Evolutionary conservation across 2,797 vertebrate genomes (phyloP).

Genomic region (Typhlichthys eigenmanni): DNA sequence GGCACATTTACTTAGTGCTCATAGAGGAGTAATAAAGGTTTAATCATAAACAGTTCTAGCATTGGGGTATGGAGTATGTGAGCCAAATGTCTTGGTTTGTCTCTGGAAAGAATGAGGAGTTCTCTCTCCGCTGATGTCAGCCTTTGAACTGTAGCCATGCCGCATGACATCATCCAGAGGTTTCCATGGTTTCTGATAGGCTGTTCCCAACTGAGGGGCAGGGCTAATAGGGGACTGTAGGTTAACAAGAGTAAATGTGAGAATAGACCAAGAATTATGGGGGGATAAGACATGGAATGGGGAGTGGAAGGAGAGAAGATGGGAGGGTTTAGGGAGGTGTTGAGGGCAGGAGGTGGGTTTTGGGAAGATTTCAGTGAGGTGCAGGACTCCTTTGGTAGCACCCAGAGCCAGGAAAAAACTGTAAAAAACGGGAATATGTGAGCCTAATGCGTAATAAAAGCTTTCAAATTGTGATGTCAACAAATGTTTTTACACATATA

Average conservation of each 20-base stretch:
- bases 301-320: slow-evolving; percentile 13
- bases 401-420: slow-evolving; percentile 60
- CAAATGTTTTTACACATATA: slow-evolving; percentile 40
- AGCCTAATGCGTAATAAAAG: slow-evolving; percentile 49
- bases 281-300: slow-evolving; percentile 23
- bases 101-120: slow-evolving; percentile 80
- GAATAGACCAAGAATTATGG: not conserved
- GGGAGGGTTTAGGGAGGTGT: not conserved
- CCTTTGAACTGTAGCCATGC: slow-evolving; percentile 60
- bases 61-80: slow-evolving; percentile 33
- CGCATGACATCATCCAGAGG: slow-evolving; percentile 71
- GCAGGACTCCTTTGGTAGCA: slow-evolving; percentile 18
- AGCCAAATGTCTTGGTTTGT: slow-evolving; percentile 45
- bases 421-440: slow-evolving; percentile 51
- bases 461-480: slow-evolving; percentile 35
- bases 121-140: slow-evolving; percentile 71
- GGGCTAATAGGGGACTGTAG: not conserved
- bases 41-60: slow-evolving; percentile 14
- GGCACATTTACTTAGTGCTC: no score
- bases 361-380: slow-evolving; percentile 9
- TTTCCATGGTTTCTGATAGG: slow-evolving; percentile 51
- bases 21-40: no score
- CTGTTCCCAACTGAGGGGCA: slow-evolving; percentile 21
- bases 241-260: not conserved
- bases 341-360: slow-evolving; percentile 17